These are phyloP conservation scores for Nebria salina DNA, from an alignment of 2,888 invertebrate species.

Conservation along the genomic window DNA sequence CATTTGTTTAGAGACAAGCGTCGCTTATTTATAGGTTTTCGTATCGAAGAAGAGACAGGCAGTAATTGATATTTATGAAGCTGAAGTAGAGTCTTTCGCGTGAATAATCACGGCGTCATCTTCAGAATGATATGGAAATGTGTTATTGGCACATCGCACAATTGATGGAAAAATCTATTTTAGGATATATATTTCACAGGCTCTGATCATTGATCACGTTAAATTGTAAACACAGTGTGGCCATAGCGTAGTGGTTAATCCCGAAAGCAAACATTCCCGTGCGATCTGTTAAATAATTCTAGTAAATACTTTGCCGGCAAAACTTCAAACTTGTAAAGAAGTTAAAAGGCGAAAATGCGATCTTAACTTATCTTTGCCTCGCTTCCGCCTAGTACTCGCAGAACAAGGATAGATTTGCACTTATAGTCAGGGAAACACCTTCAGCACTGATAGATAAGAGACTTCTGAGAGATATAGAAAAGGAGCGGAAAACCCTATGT, in stretches of 20 bases:
- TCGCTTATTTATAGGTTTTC: neutral
- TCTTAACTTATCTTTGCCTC: neutral
- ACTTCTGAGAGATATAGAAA: neutral
- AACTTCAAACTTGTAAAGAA: neutral
- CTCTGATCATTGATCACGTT: no score
- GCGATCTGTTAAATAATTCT: neutral
- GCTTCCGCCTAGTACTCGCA: neutral
- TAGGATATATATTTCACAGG: no score
- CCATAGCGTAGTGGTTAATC: no score
- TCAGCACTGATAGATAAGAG: neutral
- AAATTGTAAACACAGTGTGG: no score
- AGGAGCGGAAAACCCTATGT: neutral
- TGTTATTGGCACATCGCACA: neutral
- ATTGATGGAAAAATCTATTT: no score
- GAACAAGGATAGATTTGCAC: neutral
- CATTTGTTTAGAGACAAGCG: neutral
- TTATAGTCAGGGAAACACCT: neutral
- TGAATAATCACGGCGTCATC: neutral
- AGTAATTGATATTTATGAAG: neutral
- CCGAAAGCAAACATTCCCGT: no score
- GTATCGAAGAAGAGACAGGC: neutral
- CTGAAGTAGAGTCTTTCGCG: neutral
- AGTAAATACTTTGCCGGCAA: neutral
- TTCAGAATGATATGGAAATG: neutral
- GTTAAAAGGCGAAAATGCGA: neutral